Conservation (phyloP, 2,888 invertebrate genomes). For the Aspidiotus rigidus region DNA sequence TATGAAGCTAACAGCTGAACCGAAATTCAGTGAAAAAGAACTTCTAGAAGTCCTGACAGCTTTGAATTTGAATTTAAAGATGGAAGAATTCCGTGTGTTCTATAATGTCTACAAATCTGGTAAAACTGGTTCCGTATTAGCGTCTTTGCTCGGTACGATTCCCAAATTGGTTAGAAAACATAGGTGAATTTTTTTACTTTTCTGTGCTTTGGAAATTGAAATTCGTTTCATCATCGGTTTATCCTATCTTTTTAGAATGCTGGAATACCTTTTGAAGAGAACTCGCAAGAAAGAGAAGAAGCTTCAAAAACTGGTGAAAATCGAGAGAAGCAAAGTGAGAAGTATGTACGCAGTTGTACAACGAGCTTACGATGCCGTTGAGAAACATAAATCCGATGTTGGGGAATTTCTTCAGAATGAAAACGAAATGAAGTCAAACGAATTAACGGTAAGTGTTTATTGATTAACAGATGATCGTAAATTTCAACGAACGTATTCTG, state of each 20-base stretch:
- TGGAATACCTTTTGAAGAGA: slow-evolving; percentile 5
- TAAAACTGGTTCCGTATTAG: slow-evolving; percentile 11
- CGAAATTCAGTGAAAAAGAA: slow-evolving; percentile 15
- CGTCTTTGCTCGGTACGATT: slow-evolving; percentile 12
- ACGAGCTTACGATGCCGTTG: slow-evolving; percentile 3
- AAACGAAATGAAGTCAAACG: neutral
- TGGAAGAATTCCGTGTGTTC: slow-evolving; percentile 5
- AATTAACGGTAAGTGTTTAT: slow-evolving; percentile 13
- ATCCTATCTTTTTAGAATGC: neutral
- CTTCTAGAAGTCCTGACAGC: slow-evolving; percentile 14
- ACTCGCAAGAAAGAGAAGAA: slow-evolving; percentile 18
- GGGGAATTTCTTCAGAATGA: too few species aligned
- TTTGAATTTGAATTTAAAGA: slow-evolving; percentile 5
- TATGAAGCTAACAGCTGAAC: neutral
- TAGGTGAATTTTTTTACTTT: neutral
- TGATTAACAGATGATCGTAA: slow-evolving; percentile 1
- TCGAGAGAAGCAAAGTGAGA: slow-evolving; percentile 10
- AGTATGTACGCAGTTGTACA: slow-evolving; percentile 20
- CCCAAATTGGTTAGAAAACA: slow-evolving; percentile 14
- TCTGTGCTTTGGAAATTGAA: neutral
- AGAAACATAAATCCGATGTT: slow-evolving; percentile 11
- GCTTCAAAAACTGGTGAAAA: slow-evolving; percentile 1
- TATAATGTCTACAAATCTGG: slow-evolving; percentile 15
- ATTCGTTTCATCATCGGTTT: neutral
- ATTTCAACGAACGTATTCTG: slow-evolving; percentile 4